Conservation (phyloP, 2,888 invertebrate genomes). For the Pomacea canaliculata region DNA sequence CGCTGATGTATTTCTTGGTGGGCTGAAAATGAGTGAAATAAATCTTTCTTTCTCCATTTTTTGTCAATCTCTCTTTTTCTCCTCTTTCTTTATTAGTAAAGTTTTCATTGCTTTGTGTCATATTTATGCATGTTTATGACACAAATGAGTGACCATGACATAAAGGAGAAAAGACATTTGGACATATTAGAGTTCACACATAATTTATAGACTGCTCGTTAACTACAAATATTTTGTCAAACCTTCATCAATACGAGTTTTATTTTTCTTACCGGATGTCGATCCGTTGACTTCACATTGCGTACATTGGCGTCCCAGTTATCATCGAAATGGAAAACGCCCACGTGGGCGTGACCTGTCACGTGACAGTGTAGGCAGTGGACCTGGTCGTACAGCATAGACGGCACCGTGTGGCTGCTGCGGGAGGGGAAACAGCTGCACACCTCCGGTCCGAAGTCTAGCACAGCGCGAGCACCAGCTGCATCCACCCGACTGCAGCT, state of each 20-base stretch:
- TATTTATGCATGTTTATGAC: too few species aligned
- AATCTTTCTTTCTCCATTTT: not conserved
- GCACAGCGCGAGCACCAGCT: not conserved
- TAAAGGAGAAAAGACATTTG: too few species aligned
- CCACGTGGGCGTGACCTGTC: slow-evolving; percentile 16
- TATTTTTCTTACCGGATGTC: too few species aligned
- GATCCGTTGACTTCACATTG: too few species aligned
- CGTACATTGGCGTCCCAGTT: not conserved
- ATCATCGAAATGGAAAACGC: slow-evolving; percentile 1
- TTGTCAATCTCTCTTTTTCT: too few species aligned
- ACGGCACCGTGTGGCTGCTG: slow-evolving; percentile 13
- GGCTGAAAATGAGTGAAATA: not conserved
- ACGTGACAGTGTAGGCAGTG: slow-evolving; percentile 8
- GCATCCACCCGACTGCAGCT: not conserved
- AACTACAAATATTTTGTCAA: too few species aligned
- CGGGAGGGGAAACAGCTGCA: slow-evolving; percentile 21
- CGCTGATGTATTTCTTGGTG: not conserved
- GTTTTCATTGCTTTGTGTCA: too few species aligned
- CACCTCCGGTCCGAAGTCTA: slow-evolving; percentile 11
- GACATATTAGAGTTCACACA: too few species aligned
- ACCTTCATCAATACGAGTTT: too few species aligned
- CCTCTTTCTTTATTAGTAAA: too few species aligned
- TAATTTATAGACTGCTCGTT: too few species aligned
- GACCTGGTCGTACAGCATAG: slow-evolving; percentile 23
- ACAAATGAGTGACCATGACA: too few species aligned